These are phyloP conservation scores for Trypoxylon attenuatum DNA, from an alignment of 2,888 invertebrate genomes.

Conservation along the genomic window DNA sequence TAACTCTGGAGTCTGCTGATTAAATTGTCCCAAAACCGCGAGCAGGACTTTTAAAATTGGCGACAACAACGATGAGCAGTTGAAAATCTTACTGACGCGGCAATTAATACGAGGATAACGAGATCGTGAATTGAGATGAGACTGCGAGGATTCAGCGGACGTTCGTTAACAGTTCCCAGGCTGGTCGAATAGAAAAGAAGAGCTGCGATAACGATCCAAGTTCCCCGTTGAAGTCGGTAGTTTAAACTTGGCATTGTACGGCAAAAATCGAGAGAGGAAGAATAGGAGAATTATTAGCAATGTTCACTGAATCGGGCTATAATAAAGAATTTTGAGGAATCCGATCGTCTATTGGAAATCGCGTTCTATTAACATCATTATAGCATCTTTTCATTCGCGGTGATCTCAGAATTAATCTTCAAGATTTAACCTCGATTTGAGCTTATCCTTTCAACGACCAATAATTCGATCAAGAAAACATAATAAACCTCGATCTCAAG, in stretches of 20 bases:
- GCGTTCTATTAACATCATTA: too few relatives aligned
- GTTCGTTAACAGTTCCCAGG: conserved; percentile 45
- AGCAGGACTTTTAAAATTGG: too few relatives aligned
- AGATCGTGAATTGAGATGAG: too few relatives aligned
- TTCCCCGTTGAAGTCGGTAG: conserved; percentile 22
- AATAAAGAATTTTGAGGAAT: conserved; percentile 30
- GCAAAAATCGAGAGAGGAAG: conserved; percentile 14
- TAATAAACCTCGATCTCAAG: too few relatives aligned
- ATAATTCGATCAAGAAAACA: not conserved
- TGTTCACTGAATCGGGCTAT: conserved; percentile 30
- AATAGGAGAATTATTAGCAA: conserved; percentile 41
- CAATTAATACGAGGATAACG: too few relatives aligned
- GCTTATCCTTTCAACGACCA: conserved; percentile 7
- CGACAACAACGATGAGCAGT: too few relatives aligned
- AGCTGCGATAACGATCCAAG: conserved; percentile 48
- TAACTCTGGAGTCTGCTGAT: too few relatives aligned
- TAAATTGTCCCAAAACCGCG: too few relatives aligned
- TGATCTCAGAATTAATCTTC: not conserved
- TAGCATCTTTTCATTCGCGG: conserved; percentile 20
- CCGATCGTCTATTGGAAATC: too few relatives aligned
- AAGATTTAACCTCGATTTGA: not conserved
- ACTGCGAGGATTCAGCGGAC: conserved; percentile 9
- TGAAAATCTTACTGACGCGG: too few relatives aligned
- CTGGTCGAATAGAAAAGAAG: conserved; percentile 37
- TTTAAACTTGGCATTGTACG: conserved; percentile 44